Conservation (phyloP, 2,888 invertebrate genomes). For the Neuroscelio doddi region DNA sequence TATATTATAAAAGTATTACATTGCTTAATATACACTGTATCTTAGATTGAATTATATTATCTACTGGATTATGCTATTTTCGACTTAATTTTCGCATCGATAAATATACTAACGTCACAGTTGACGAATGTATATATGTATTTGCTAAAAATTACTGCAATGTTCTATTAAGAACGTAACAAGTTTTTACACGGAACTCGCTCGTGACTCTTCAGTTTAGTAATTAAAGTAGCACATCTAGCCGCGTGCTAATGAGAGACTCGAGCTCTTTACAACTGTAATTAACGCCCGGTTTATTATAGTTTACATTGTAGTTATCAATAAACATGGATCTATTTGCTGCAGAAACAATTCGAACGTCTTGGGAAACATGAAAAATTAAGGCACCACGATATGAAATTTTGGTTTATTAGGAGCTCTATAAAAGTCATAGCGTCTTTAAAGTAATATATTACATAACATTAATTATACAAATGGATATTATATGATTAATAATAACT, state of each 20-base stretch:
- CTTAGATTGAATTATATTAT: no score
- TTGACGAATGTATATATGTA: background rate
- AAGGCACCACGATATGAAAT: no score
- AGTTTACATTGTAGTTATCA: conserved; percentile 56
- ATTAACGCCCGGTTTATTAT: conserved; percentile 61
- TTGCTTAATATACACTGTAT: no score
- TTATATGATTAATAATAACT: no score
- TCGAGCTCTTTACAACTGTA: conserved; percentile 49
- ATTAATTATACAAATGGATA: no score
- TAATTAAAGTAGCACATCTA: conserved; percentile 21
- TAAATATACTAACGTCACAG: background rate
- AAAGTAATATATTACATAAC: no score
- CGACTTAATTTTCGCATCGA: conserved; percentile 55
- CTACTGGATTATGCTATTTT: conserved; percentile 62
- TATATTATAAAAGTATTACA: no score
- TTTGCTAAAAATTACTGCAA: background rate
- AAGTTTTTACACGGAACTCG: conserved; percentile 19
- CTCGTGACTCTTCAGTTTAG: conserved; percentile 9
- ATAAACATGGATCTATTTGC: conserved; percentile 47
- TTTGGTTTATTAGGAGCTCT: no score
- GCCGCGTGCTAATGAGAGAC: conserved; percentile 28
- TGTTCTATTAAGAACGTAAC: conserved; percentile 15
- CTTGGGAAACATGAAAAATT: no score
- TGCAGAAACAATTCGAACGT: conserved; percentile 10
- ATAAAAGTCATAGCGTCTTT: no score